Percentiles rank a stretch among this genome's conserved stretches.
These are phyloP conservation scores for Thaleichthys pacificus DNA, from an alignment of 2,797 vertebrate species.

Conservation along the genomic window DNA sequence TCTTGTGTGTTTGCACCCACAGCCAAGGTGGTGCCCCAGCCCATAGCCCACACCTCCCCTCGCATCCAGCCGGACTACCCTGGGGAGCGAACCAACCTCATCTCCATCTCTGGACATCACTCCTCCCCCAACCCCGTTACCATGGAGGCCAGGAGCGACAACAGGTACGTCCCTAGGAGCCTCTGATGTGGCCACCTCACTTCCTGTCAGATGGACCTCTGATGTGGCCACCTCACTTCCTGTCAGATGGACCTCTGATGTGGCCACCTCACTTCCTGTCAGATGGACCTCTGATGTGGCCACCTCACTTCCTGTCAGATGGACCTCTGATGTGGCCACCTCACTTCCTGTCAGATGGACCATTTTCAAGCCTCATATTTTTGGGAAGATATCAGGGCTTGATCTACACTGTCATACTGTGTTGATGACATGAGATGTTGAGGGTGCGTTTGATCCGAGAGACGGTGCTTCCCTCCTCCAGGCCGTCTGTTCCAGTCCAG, in stretches of 20 bases:
- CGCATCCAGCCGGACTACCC: conserved; percentile 93
- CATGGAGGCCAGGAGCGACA: conserved; percentile 95
- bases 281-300: not conserved
- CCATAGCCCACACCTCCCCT: conserved; percentile 92
- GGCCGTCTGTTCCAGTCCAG: conserved; percentile 84
- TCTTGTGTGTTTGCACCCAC: conserved; percentile 21
- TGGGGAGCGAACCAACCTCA: conserved; percentile 89
- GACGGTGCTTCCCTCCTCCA: conserved; percentile 39
- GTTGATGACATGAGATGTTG: not conserved
- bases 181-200: not conserved
- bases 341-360: too few species aligned
- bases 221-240: not conserved
- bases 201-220: not conserved
- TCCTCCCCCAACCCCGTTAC: conserved; percentile 95
- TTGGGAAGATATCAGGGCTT: too few species aligned
- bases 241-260: not conserved
- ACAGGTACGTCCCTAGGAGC: conserved; percentile 73
- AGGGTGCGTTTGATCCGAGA: not conserved
- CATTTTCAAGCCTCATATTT: too few species aligned
- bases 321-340: not conserved
- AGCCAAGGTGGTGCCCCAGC: conserved; percentile 99
- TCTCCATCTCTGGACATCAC: conserved; percentile 87
- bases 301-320: not conserved
- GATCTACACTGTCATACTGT: not conserved
- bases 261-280: not conserved